phyloP scores from a whole-genome alignment of 2,888 invertebrate species.

The Agonopterix alstromeriana region DNA sequence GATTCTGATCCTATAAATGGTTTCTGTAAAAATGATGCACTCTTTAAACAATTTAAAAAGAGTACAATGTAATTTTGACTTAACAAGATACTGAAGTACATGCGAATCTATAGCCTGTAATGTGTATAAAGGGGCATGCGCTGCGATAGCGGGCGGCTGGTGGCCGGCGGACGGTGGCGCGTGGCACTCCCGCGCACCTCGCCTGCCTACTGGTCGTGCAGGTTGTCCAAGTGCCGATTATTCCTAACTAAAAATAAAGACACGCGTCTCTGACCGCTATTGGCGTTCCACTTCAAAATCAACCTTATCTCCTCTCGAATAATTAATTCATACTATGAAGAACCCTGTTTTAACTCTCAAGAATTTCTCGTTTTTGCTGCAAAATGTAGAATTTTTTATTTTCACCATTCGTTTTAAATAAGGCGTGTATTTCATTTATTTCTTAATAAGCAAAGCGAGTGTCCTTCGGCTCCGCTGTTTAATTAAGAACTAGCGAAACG shows the following conservation, averaged over 20 bases:
- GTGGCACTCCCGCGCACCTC: conserved; percentile 21
- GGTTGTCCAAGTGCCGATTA: conserved; percentile 26
- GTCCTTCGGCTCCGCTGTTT: conserved; percentile 40
- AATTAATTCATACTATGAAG: conserved; percentile 14
- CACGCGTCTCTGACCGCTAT: conserved; percentile 28
- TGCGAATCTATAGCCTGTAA: too few species aligned
- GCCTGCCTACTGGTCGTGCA: conserved; percentile 15
- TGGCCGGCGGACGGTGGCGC: conserved; percentile 34
- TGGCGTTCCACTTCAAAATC: conserved; percentile 23
- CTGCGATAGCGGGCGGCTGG: background rate
- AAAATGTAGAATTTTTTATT: conserved; percentile 30
- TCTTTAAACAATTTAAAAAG: too few species aligned
- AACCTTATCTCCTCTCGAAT: conserved; percentile 13
- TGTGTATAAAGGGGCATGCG: too few species aligned
- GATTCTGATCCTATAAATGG: too few species aligned
- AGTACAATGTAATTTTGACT: too few species aligned
- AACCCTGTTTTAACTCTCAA: conserved; percentile 30
- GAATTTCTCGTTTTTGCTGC: conserved; percentile 28
- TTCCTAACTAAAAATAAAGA: conserved; percentile 42
- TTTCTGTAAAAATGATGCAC: too few species aligned
- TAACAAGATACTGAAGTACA: too few species aligned
- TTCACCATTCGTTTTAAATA: conserved; percentile 32
- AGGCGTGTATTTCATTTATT: conserved; percentile 57
- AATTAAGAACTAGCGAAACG: conserved; percentile 54
- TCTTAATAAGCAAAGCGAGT: conserved; percentile 56